A percentile compares a stretch with the other conserved stretches of the same genome.
phyloP scores from a whole-genome alignment of 2,797 vertebrate species.

The Silurus lanzhouensis region DNA sequence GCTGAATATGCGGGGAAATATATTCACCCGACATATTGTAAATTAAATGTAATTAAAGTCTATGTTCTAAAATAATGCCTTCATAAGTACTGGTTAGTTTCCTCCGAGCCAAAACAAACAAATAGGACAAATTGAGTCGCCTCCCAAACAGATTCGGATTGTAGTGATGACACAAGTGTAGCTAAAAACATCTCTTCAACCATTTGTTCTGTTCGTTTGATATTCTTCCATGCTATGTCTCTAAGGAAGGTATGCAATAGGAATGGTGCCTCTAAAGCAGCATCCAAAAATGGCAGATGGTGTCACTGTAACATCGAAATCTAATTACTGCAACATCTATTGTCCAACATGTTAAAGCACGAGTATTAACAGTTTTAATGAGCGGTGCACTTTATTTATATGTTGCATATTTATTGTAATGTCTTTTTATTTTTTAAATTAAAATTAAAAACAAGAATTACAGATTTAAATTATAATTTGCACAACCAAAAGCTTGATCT shows the following conservation, averaged over 20 bases:
- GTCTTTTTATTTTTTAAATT: background rate
- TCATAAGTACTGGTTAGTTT: background rate
- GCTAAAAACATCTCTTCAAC: constrained; percentile 26
- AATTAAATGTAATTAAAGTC: background rate
- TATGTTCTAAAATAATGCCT: background rate
- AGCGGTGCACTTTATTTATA: background rate
- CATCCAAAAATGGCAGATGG: constrained; percentile 41
- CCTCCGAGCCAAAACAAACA: background rate
- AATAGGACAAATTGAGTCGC: background rate
- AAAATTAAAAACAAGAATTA: background rate
- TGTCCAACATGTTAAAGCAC: background rate
- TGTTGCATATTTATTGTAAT: background rate
- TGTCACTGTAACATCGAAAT: constrained; percentile 24
- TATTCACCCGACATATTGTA: background rate
- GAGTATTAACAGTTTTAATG: background rate
- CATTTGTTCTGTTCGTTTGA: constrained; percentile 22
- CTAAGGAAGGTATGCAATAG: constrained; percentile 21
- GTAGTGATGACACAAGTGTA: background rate
- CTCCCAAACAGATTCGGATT: constrained; percentile 1
- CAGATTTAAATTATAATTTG: background rate
- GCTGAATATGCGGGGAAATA: background rate
- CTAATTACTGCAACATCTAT: constrained; percentile 19
- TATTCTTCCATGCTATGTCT: constrained; percentile 24
- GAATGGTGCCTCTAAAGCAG: constrained; percentile 15
- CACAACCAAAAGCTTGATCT: background rate